Evolutionary conservation across 2,797 vertebrate genomes (phyloP), one percentile per base, ranked within the genome.

Genomic region (Apogon talboti): DNA sequence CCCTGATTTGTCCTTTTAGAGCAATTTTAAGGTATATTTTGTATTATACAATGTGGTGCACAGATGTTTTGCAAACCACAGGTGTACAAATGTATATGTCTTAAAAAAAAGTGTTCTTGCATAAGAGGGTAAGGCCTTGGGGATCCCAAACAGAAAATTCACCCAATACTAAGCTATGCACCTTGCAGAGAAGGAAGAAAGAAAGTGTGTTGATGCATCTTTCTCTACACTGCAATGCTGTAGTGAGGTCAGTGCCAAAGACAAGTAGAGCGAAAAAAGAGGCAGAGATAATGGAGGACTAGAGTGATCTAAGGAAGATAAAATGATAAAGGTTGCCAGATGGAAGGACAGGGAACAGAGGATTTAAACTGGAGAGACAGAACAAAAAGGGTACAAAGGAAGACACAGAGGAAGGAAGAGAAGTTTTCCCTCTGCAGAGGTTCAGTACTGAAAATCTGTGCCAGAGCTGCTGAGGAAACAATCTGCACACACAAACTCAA

Each of bases 151-250:
- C 43, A 48, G 33, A 49, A 61, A 59, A 66, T 74, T 63, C 55
- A 46, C 28, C 15, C 54, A 18, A 14, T 33, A 42, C 37, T 49
- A n/a, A 79, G 43, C 51, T 71, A 16, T 19, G 72, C 65, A 86
- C 81, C 73, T 86, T 76, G 73, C 78, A 89, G 83, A 74, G 42
- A 56, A 35, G 33, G 9, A 66, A 61, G 37, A 47, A 73, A 78
- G 62, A 15, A 78, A 76, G 61, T 50, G 65, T 67, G 66, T 81
- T 80, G 72, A 84, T 84, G 90, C 83, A 84, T 87, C 78, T 81
- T 74, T 70, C 61, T 51, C 54, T 60, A 54, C 75, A 86, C 89
- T 88, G 90, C 90, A 90, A 71, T 89, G 89, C 90, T 78, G 89
- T 89, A 85, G 79, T 75, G 81, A 85, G 80, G 83, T 79, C 85